phyloP scores from a whole-genome alignment of 2,113 vertebrate species.

The Lota lota region DNA sequence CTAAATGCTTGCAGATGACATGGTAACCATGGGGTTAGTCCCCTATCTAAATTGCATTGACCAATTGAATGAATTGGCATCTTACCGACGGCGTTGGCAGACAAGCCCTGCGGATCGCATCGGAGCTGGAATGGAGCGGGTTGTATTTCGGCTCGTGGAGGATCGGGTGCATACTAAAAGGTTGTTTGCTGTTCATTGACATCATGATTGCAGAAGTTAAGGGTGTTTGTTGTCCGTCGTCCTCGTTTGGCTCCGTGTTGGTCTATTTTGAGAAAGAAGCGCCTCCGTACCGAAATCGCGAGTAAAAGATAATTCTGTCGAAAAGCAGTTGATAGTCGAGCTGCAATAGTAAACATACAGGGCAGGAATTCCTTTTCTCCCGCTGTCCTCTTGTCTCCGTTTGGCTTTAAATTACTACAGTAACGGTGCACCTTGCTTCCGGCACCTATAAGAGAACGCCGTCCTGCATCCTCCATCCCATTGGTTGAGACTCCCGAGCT shows the following conservation, averaged over 20 bases:
- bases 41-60: too few species aligned
- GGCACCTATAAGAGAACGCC: conserved; percentile 63
- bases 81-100: conserved; percentile 86
- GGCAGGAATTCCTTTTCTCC: not conserved
- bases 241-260: conserved; percentile 53
- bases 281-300: conserved; percentile 1
- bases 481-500: conserved; percentile 32
- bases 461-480: conserved; percentile 42
- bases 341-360: not conserved
- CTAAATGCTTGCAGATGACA: too few species aligned
- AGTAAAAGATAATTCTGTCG: not conserved
- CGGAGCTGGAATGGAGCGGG: conserved; percentile 85
- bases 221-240: conserved; percentile 29
- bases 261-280: conserved; percentile 29
- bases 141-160: conserved; percentile 89
- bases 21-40: too few species aligned
- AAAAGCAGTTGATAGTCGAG: too few species aligned
- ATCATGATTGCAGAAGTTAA: conserved; percentile 79
- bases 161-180: conserved; percentile 90
- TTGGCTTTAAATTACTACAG: conserved; percentile 47
- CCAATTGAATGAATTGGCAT: not conserved
- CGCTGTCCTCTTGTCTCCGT: conserved; percentile 32
- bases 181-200: conserved; percentile 95
- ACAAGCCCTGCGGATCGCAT: conserved; percentile 87
- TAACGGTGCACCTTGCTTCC: conserved; percentile 60